phyloP scores from a whole-genome alignment of 2,888 invertebrate species.

The Latrodectus hesperus region DNA sequence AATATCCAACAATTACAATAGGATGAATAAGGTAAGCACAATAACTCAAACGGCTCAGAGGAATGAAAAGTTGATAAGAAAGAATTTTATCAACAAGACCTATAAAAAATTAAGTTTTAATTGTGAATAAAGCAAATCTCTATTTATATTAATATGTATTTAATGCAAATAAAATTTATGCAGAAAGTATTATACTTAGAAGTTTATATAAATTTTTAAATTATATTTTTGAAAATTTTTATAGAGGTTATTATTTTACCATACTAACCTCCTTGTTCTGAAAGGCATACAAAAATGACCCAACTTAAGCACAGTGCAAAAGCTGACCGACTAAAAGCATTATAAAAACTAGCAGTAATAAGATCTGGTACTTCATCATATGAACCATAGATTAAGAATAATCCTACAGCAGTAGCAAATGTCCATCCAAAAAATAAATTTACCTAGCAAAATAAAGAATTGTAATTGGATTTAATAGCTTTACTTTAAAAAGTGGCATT shows the following conservation, averaged over 20 bases:
- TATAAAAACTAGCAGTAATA: slow-evolving; percentile 15
- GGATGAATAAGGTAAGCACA: slow-evolving; percentile 1
- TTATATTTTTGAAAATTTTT: not conserved
- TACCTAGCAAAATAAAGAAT: not conserved
- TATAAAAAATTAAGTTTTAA: not conserved
- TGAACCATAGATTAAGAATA: slow-evolving; percentile 5
- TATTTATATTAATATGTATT: not conserved
- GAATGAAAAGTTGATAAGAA: not conserved
- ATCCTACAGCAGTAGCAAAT: slow-evolving; percentile 1
- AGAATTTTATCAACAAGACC: not conserved
- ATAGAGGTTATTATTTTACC: not conserved
- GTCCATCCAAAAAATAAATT: slow-evolving; percentile 22
- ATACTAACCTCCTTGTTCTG: slow-evolving; percentile 37
- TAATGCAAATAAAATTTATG: no score
- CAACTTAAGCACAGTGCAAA: slow-evolving; percentile 27
- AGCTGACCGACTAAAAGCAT: slow-evolving; percentile 12
- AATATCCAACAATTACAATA: not conserved
- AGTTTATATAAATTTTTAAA: not conserved
- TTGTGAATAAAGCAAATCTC: not conserved
- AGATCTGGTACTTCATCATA: slow-evolving; percentile 1
- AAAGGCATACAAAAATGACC: slow-evolving; percentile 32
- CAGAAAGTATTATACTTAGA: no score
- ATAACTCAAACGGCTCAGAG: not conserved
- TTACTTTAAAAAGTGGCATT: no score
- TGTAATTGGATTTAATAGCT: no score